Evolutionary conservation across 1,140 invertebrate genomes (phyloP).

Genomic region (Teleopsis dalmanni): DNA sequence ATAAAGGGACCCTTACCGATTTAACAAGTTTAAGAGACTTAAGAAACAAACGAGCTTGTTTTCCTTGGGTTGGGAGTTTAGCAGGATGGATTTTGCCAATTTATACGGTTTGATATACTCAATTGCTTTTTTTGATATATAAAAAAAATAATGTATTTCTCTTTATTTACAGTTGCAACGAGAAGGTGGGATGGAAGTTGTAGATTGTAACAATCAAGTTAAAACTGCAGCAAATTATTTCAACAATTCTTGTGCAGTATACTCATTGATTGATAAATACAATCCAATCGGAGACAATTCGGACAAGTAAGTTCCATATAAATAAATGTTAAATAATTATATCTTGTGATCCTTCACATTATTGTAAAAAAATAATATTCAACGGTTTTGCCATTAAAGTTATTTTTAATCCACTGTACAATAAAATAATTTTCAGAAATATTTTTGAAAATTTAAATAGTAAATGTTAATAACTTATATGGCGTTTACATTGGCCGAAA

Average conservation of each 20-base stretch:
- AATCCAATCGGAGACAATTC: slow-evolving; percentile 85
- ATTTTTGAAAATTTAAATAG: no score
- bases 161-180: slow-evolving; percentile 63
- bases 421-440: no score
- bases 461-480: no score
- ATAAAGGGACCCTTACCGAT: slow-evolving; percentile 55
- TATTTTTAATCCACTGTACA: no score
- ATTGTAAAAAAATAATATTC: no score
- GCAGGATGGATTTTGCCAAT: slow-evolving; percentile 92
- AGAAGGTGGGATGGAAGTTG: slow-evolving; percentile 68
- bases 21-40: slow-evolving; percentile 60
- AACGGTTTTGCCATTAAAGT: no score
- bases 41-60: slow-evolving; percentile 73
- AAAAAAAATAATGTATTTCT: background rate
- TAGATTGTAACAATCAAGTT: slow-evolving; percentile 94
- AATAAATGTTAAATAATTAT: no score
- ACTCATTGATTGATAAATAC: slow-evolving; percentile 83
- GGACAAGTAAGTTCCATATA: slow-evolving; percentile 49
- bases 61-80: slow-evolving; percentile 80
- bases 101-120: slow-evolving; percentile 53
- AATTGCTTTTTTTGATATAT: background rate
- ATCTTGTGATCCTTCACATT: no score
- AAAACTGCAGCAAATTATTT: slow-evolving; percentile 88
- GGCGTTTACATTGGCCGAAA: no score
- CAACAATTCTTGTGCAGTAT: slow-evolving; percentile 85